Base-by-base conservation (phyloP, 1,140 invertebrate genomes). In the Drosophila paulistorum region DNA sequence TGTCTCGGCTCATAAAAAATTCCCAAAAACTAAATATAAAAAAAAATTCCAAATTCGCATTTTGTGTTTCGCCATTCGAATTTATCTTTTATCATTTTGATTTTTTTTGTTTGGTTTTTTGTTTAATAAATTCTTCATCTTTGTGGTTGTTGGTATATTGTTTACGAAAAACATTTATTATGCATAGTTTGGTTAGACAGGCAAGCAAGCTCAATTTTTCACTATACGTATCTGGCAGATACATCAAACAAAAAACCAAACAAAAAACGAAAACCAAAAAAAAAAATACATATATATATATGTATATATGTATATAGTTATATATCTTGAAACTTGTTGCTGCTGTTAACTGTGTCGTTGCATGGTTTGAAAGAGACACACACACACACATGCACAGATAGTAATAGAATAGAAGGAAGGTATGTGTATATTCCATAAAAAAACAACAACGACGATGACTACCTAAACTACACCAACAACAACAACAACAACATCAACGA, bases 81-180 rank as follows among this genome's bases (percentile, higher is more conserved):
- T 74, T 58, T 78, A 68, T 79, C 71, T 74, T 74, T 62, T 66
- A 65, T 71, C 57, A 58, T 37, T 14, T 33, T 54, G 9, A 4
- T 14, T 65, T 14, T 65, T 57, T 68, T 72, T 59, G n/a, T n/a
- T n/a, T n/a, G n/a, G n/a, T 68, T 81, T 51, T 51, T 14, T 48
- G 45, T 51, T 74, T 72, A 82, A 85, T 86, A 87, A 82, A 87
- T 87, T 85, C 81, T 81, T 77, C 65, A 60, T 62, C 63, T 74
- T 79, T 74, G 59, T 17, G 57, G 72, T 73, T 74, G 59, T 13
- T 74, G 65, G 7, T 66, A 65, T 62, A 75, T 81, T 81, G 82
- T 81, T 86, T 86, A 87, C 82, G 66, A 86, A 71, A 77, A 76
- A 70, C 82, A 87, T 86, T 86, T 86, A 87, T 86, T 87, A 86